Evolutionary conservation across 1,140 invertebrate genomes (phyloP).

Genomic region (Ridgeia piscesae): DNA sequence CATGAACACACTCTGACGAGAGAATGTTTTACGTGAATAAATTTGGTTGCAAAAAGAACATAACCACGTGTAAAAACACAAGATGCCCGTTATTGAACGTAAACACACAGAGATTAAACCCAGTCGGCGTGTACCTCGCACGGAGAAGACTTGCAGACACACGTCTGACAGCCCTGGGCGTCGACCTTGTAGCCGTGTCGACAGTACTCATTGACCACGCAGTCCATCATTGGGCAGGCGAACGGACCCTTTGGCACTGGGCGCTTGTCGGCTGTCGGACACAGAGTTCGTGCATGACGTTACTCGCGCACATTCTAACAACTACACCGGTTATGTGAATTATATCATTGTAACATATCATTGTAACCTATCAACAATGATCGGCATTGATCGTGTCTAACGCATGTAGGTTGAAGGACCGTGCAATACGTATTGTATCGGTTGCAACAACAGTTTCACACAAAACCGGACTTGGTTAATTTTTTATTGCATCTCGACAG

Average conservation of each 20-base stretch:
- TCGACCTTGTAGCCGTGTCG: constrained; percentile 9
- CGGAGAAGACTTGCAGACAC: neutral
- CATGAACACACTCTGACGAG: neutral
- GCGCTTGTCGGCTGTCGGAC: neutral
- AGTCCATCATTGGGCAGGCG: neutral
- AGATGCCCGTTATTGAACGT: neutral
- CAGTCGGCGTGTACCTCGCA: neutral
- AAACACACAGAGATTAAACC: neutral
- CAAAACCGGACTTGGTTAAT: neutral
- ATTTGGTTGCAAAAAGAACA: neutral
- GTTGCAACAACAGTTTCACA: neutral
- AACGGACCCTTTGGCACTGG: neutral
- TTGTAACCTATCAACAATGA: neutral
- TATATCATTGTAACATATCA: neutral
- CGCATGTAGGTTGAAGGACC: neutral
- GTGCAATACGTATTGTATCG: neutral
- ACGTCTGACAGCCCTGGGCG: constrained; percentile 11
- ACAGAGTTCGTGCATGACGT: neutral
- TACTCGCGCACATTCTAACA: neutral
- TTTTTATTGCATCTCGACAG: too few species aligned
- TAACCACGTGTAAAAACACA: neutral
- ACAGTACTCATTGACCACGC: neutral
- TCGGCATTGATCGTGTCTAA: neutral
- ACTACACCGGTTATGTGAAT: neutral
- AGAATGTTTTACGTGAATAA: neutral